phyloP scores from a whole-genome alignment of 1,140 invertebrate genomes.

The Eumeta japonica region DNA sequence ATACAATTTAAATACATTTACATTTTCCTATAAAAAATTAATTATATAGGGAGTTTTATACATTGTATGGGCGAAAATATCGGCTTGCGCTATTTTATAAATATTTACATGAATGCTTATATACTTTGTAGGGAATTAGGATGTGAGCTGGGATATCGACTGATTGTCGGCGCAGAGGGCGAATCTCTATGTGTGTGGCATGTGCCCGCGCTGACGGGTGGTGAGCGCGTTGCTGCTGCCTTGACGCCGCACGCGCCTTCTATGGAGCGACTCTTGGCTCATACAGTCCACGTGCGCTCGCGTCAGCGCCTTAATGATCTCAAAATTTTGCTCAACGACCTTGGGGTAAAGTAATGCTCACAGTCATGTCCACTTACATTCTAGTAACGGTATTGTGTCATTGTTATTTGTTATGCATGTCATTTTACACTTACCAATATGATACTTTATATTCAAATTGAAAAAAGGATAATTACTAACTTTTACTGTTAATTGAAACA shows the following conservation, averaged over 20 bases:
- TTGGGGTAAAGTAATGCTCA: slow-evolving; percentile 32
- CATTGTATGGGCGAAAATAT: too few species aligned
- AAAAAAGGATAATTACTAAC: too few species aligned
- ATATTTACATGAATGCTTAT: too few species aligned
- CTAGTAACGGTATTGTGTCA: neutral
- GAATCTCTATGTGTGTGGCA: slow-evolving; percentile 76
- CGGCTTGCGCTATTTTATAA: too few species aligned
- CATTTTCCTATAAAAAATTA: too few species aligned
- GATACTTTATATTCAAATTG: too few species aligned
- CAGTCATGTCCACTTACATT: too few species aligned
- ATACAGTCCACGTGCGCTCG: slow-evolving; percentile 93
- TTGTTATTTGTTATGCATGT: too few species aligned
- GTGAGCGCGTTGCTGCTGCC: slow-evolving; percentile 77
- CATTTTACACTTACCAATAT: too few species aligned
- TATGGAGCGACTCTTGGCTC: slow-evolving; percentile 93
- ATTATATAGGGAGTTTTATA: too few species aligned
- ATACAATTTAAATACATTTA: too few species aligned
- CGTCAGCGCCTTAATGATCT: slow-evolving; percentile 78
- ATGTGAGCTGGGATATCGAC: slow-evolving; percentile 81
- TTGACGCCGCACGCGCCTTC: slow-evolving; percentile 86
- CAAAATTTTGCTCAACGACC: slow-evolving; percentile 63
- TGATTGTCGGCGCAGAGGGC: slow-evolving; percentile 84
- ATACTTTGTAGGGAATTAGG: slow-evolving; percentile 65
- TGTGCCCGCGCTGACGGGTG: slow-evolving; percentile 78
- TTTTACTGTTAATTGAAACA: too few species aligned